Base-by-base conservation (phyloP, 2,888 invertebrate genomes). In the Epinotia nisella region DNA sequence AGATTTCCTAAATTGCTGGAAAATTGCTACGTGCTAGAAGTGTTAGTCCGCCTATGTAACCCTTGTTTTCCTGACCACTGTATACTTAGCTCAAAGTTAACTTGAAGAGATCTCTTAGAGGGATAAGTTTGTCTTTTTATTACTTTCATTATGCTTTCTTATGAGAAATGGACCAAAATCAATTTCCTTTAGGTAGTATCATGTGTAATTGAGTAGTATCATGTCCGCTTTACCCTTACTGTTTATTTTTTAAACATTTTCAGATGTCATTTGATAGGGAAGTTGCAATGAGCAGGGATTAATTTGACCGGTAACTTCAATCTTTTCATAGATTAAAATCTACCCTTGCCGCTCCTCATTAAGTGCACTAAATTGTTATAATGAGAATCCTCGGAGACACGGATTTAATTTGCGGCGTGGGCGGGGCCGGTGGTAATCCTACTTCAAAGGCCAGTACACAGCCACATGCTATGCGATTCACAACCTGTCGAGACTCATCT, bases 401-500 rank as follows among this genome's bases (percentile, higher is more conserved):
- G 83, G 87, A 89, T 90, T 91, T 92, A 91, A 91, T 92, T 92
- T 88, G 83, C 80, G 83, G 83, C 78, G 83, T 81, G 87, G 85
- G 81, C 84, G 84, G 75, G 78, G 81, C 78, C 85, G 81, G 82
- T 81, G 84, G 85, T 92, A 92, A 92, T 92, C 92, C 87, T 78
- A 92, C 93, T 89, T 92, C 92, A 92, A 92, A 92, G 93, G 90
- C 84, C 84, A 49, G 49, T 49, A 84, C 77, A 79, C 81, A 90
- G 87, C 84, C 79, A 78, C 65, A 67, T 13, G 49, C 49, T 49
- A n/a, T 5, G 15, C 3, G n/a, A 49, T 49, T 49, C 49, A n/a
- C 49, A 5, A 49, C 49, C 49, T 49, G 49, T 49, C n/a, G 5
- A n/a, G 15, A 15, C 49, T 49, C 49, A n/a, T n/a, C n/a, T 49